Base-by-base conservation (phyloP, 2,888 invertebrate species). In the Agonopterix heracliana region DNA sequence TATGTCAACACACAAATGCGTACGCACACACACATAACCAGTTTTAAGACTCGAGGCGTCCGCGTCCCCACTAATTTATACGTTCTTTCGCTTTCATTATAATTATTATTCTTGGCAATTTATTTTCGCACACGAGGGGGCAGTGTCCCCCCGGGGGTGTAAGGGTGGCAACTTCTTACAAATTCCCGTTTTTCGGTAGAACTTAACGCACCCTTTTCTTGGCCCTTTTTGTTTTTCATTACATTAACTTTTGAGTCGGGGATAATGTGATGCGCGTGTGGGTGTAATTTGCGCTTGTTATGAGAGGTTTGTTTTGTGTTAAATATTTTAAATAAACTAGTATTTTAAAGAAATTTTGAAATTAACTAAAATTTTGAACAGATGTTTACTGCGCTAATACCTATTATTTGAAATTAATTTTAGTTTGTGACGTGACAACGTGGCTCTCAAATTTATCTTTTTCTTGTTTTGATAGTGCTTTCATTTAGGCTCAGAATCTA, bases 71-170 rank as follows among this genome's bases (percentile, higher is more conserved):
- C 85, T 87, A 88, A 88, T 88, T 88, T 88, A 88, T 88, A 85
- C 86, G 86, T 87, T 87, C 87, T 88, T 88, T 88, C 87, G 84
- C 86, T 86, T 88, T 88, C 87, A 86, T 88, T 88, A 88, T 88
- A 88, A 88, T 88, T 88, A 88, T 88, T 87, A 88, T 88, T 88
- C 88, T 86, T 87, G 85, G 87, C 87, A 88, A 88, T 88, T 88
- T 88, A 88, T 88, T 87, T 88, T 87, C 86, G 87, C 88, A 87
- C 86, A 87, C 88, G 87, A 76, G 84, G 86, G 85, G 85, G 83
- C 76, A 34, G 41, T 10, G 34, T 11, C 44, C 48, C 44, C 61
- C 52, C 48, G 47, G 49, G 57, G 60, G 67, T 71, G 59, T 64
- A 60, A 57, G 60, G 69, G 78, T 66, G 80, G 78, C 68, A 74